Percentiles rank a stretch among this genome's conserved stretches.
These are phyloP conservation scores for Drosophila pectinifera DNA, from an alignment of 1,140 invertebrate genomes.

Conservation along the genomic window DNA sequence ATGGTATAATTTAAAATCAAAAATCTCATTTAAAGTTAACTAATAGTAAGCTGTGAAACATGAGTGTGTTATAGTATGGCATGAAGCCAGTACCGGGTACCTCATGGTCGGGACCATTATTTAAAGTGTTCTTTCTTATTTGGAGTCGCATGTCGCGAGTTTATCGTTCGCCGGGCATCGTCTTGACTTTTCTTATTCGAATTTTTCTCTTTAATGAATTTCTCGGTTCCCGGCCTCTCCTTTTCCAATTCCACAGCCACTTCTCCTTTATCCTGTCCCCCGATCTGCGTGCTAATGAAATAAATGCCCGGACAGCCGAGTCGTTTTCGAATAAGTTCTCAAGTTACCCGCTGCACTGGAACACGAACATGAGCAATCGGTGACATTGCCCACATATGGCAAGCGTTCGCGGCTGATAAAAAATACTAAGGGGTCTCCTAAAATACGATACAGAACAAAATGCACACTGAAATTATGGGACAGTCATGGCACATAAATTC, in stretches of 20 bases:
- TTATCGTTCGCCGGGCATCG: constrained; percentile 73
- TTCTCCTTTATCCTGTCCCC: constrained; percentile 50
- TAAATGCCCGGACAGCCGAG: constrained; percentile 74
- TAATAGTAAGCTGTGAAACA: too few species aligned
- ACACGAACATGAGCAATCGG: constrained; percentile 68
- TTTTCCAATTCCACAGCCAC: constrained; percentile 12
- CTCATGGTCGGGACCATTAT: not conserved
- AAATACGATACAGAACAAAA: constrained; percentile 54
- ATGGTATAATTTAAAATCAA: too few species aligned
- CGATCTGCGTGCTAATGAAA: constrained; percentile 76
- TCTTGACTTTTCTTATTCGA: constrained; percentile 51
- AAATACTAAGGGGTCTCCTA: constrained; percentile 25
- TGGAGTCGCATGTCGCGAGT: constrained; percentile 70
- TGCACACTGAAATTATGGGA: constrained; percentile 67
- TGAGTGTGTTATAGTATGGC: too few species aligned
- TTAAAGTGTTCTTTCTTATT: not conserved
- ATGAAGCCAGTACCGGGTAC: not conserved
- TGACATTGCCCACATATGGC: constrained; percentile 68
- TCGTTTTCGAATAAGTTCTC: constrained; percentile 52
- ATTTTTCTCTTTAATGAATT: constrained; percentile 68
- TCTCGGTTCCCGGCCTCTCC: constrained; percentile 28
- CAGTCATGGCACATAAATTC: constrained; percentile 67
- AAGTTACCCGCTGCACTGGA: constrained; percentile 61
- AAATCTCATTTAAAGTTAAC: not conserved
- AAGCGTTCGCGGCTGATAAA: constrained; percentile 45